Evolutionary conservation across 2,888 invertebrate species (phyloP), one percentile per base, ranked within the genome.

Genomic region (Drosophila formosana): DNA sequence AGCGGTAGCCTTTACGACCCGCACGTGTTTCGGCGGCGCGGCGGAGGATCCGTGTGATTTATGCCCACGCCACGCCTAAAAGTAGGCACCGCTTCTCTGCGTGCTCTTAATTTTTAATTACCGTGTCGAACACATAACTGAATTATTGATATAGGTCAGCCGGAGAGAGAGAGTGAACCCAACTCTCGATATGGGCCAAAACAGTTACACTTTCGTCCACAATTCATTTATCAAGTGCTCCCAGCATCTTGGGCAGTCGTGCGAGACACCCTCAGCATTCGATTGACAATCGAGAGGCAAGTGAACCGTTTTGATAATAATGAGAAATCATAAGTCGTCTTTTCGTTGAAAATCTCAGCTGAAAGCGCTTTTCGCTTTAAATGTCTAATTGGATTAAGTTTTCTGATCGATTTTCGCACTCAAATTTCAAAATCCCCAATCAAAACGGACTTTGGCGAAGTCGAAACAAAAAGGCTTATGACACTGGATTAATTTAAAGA

Each of bases 31-130:
- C 57, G 55, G 53, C 53, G 80, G 1, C 18, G 18, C 18, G 18
- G 18, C 18, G 18, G 18, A 18, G 18, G 23, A 56, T 72, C 65
- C 71, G 57, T 41, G 69, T 88, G 86, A 85, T 88, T 88, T 82
- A 88, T 88, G 70, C 58, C 28, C 49, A 13, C 25, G 52, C 28
- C 49, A 13, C 25, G 50, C 66, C 63, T 34, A 47, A 26, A 68
- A 76, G 66, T 68, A 56, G 53, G 56, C 64, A 72, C 46, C 66
- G 41, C 53, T 45, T 60, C 56, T 25, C 13, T 51, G 72, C 85
- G 85, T 85, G 88, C 86, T 50, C 51, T 74, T 65, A 80, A 88
- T 88, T 84, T 84, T 82, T 84, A 84, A 84, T 84, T 88, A 66
- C 76, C 61, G 71, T 62, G 83, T 58, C 76, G 63, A 52, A 60